phyloP scores from a whole-genome alignment of 2,888 invertebrate genomes.

The Saturnia japonica region DNA sequence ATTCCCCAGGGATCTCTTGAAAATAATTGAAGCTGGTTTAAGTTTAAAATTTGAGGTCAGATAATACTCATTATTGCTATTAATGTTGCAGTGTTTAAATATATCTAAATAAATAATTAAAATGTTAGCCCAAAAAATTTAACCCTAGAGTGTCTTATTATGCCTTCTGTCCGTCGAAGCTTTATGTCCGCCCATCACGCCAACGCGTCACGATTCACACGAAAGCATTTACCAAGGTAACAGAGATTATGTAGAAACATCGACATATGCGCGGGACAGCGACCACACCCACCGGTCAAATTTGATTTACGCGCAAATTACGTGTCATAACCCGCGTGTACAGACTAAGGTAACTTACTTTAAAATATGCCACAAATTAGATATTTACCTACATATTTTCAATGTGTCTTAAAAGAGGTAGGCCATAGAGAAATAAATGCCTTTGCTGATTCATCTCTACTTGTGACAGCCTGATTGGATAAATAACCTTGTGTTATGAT shows the following conservation, averaged over 20 bases:
- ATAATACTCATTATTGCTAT: too few relatives aligned
- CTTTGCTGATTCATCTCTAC: too few relatives aligned
- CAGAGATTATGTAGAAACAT: constrained; percentile 56
- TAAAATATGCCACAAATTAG: constrained; percentile 40
- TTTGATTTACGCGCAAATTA: constrained; percentile 82
- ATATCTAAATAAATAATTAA: neutral
- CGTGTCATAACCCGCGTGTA: constrained; percentile 72
- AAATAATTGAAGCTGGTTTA: too few relatives aligned
- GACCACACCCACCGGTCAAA: constrained; percentile 78
- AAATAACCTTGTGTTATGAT: too few relatives aligned
- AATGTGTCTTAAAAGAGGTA: too few relatives aligned
- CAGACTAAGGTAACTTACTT: constrained; percentile 27
- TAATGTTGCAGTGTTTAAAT: neutral
- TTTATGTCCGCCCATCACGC: constrained; percentile 66
- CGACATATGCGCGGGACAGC: constrained; percentile 79
- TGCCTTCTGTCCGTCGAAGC: constrained; percentile 22
- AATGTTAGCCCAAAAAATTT: constrained; percentile 9
- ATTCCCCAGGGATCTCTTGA: too few relatives aligned
- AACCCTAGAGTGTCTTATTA: constrained; percentile 19
- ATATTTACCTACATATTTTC: constrained; percentile 15
- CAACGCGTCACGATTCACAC: constrained; percentile 67
- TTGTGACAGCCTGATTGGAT: too few relatives aligned
- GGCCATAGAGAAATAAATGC: too few relatives aligned
- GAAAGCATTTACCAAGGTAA: constrained; percentile 62
- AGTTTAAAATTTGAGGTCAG: too few relatives aligned